Evolutionary conservation across 2,888 invertebrate species (phyloP), one percentile per base, ranked within the genome.

Genomic region (Cryptophagus acutangulus): DNA sequence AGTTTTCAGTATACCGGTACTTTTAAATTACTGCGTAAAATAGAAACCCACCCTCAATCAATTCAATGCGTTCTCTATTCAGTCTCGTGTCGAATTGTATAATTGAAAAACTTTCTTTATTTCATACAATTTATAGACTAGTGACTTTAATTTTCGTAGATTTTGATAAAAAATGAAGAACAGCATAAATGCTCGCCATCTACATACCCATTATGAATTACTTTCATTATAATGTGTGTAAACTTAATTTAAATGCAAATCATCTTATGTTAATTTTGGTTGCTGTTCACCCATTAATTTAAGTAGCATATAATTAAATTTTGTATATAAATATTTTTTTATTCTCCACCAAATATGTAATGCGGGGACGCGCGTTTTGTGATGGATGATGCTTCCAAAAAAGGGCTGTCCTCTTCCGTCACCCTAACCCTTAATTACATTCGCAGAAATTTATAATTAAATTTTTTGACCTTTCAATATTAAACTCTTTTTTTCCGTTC

Each of bases 251-350:
- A 70, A 69, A 70, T 70, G 70, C 69, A 69, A 70, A 70, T 70
- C 62, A 65, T 67, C 68, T 69, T 69, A 70, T 69, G 70, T 69
- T 70, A 70, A 70, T 69, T 66, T 62, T 60, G 57, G 62, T 63
- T 65, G 58, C 66, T 65, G 64, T 62, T 68, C 63, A 64, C 76
- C 77, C 78, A 77, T 77, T 77, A 75, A 75, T 77, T 77, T 78
- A 78, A 79, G 78, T 77, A 78, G 77, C 76, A 77, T 74, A 78
- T 78, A 78, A 79, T 78, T 78, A 76, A 77, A 77, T 78, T 79
- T 78, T 66, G 65, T 53, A 54, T 53, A 61, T 31, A 31, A 12
- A 13, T 13, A 26, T 26, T 26, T 12, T 26, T 65, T 66, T 65
- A 62, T 66, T 65, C 59, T 59, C 53, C 57, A 55, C 63, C 59